Percentiles rank a stretch among this genome's conserved stretches.
These are phyloP conservation scores for Phocoena sinus DNA, from an alignment of 2,113 vertebrate genomes.

Conservation along the genomic window DNA sequence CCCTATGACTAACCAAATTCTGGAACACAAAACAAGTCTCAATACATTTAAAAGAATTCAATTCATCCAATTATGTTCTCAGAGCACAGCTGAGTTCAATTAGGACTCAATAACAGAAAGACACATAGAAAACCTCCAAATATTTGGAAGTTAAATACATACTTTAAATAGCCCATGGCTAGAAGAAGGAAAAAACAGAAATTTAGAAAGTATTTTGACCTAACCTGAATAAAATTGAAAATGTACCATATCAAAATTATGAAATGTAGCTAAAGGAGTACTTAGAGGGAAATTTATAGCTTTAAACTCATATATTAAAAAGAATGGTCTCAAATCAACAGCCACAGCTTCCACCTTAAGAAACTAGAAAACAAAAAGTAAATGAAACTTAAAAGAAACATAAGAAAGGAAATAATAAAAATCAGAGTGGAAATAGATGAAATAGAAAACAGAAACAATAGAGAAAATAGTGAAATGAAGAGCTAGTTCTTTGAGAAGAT, in stretches of 20 bases:
- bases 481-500: not conserved
- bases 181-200: not conserved
- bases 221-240: not conserved
- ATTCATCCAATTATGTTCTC: not conserved
- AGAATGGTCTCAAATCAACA: not conserved
- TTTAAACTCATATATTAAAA: not conserved
- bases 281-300: not conserved
- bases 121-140: not conserved
- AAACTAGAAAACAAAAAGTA: constrained; percentile 5
- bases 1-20: not conserved
- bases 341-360: not conserved
- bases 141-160: not conserved
- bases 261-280: not conserved
- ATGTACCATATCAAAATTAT: not conserved
- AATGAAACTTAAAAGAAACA: not conserved
- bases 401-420: constrained; percentile 15
- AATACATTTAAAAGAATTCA: not conserved
- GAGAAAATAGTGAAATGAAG: not conserved
- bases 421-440: not conserved
- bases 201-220: not conserved
- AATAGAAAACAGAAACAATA: not conserved
- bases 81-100: not conserved
- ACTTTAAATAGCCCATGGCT: not conserved
- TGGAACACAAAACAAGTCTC: not conserved
- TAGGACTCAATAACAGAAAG: not conserved